Evolutionary conservation across 2,888 invertebrate genomes (phyloP).

Genomic region (Sisyra nigra): DNA sequence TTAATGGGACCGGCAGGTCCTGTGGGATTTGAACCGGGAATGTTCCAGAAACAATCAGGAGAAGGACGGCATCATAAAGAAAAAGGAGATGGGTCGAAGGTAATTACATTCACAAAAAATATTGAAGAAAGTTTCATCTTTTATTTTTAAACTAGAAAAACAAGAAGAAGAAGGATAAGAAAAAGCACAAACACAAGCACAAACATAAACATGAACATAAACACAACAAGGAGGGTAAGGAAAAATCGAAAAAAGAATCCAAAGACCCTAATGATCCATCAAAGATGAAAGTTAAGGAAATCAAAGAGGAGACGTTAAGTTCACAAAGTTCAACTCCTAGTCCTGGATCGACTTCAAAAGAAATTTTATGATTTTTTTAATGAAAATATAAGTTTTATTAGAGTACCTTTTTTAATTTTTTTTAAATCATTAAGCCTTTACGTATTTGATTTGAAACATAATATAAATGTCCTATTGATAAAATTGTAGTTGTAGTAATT

Average conservation of each 20-base stretch:
- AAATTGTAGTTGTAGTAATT: too few species aligned
- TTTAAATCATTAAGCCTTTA: not conserved
- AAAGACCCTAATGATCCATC: conserved; percentile 29
- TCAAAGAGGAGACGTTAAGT: conserved; percentile 61
- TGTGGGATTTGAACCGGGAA: conserved; percentile 68
- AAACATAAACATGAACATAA: conserved; percentile 55
- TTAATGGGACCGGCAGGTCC: conserved; percentile 53
- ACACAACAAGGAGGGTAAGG: conserved; percentile 28
- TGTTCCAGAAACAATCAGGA: conserved; percentile 46
- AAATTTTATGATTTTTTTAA: conserved; percentile 4
- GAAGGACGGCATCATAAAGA: conserved; percentile 28
- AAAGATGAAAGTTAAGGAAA: conserved; percentile 23
- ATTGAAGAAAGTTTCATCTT: conserved; percentile 2
- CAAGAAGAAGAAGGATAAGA: conserved; percentile 63
- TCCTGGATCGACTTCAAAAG: conserved; percentile 31
- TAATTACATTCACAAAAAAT: conserved; percentile 15
- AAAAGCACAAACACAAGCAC: conserved; percentile 58
- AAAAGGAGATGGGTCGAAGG: conserved; percentile 38
- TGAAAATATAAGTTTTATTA: not conserved
- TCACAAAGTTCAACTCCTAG: conserved; percentile 63
- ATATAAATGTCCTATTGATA: too few species aligned
- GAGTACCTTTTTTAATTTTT: too few species aligned
- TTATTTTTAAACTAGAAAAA: conserved; percentile 27
- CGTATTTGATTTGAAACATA: not conserved
- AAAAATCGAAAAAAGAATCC: conserved; percentile 31